Conservation (phyloP, 2,888 invertebrate genomes). For the Melinopterus prodromus region DNA sequence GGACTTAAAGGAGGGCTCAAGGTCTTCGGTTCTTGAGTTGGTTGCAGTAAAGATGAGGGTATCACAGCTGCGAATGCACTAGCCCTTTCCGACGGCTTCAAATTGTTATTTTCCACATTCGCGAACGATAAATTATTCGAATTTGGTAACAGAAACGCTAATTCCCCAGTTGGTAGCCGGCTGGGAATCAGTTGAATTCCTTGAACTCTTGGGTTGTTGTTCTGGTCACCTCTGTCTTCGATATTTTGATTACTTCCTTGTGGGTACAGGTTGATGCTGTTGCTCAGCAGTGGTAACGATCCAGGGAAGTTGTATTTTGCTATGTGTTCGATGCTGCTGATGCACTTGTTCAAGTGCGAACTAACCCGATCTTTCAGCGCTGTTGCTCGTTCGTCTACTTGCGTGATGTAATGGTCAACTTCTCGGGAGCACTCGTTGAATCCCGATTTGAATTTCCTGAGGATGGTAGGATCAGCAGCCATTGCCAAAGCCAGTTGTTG, state of each 20-base stretch:
- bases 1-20: conserved; percentile 77
- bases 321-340: conserved; percentile 66
- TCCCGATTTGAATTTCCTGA: conserved; percentile 86
- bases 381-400: conserved; percentile 81
- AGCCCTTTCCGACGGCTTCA: conserved; percentile 45
- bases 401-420: conserved; percentile 78
- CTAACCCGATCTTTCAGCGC: conserved; percentile 77
- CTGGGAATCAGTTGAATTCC: conserved; percentile 73
- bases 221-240: conserved; percentile 59
- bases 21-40: conserved; percentile 41
- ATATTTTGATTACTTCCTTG: conserved; percentile 47
- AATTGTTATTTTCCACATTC: conserved; percentile 47
- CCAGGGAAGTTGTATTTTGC: conserved; percentile 54
- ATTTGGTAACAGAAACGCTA: conserved; percentile 72
- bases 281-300: conserved; percentile 50
- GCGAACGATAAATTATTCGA: conserved; percentile 60
- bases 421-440: conserved; percentile 90
- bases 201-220: conserved; percentile 64
- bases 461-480: conserved; percentile 83
- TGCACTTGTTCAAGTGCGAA: conserved; percentile 79
- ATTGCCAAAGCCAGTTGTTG: conserved; percentile 86
- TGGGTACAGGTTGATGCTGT: conserved; percentile 41
- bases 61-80: conserved; percentile 64
- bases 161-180: conserved; percentile 70
- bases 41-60: conserved; percentile 45